Conservation (phyloP, 2,113 vertebrate genomes). For the Toxotes chatareus region DNA sequence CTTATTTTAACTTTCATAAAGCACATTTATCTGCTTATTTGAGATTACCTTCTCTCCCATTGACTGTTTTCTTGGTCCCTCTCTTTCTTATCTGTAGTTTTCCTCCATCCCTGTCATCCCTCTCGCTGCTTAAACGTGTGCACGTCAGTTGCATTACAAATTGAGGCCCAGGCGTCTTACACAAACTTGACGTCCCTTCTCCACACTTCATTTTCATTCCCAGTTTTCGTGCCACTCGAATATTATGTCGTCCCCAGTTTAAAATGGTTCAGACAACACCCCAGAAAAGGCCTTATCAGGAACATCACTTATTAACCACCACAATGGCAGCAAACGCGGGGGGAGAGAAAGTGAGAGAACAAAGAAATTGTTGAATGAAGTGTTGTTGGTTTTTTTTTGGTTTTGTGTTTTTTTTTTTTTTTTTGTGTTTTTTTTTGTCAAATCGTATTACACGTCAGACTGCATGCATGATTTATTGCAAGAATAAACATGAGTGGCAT, state of each 20-base stretch:
- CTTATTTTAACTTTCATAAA: background rate
- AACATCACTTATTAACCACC: background rate
- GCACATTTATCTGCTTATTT: background rate
- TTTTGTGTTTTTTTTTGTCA: background rate
- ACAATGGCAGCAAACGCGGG: background rate
- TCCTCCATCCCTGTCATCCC: background rate
- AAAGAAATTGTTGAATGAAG: background rate
- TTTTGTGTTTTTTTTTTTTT: background rate
- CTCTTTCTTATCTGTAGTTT: background rate
- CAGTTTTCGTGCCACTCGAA: background rate
- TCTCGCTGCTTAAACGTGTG: slow-evolving; percentile 11
- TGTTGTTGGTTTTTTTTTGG: background rate
- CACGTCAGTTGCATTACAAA: slow-evolving; percentile 31
- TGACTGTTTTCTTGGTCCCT: background rate
- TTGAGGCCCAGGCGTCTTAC: background rate
- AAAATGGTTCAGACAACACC: background rate
- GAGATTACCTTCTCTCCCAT: background rate
- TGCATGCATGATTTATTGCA: background rate
- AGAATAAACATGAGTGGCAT: background rate
- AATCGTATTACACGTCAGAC: background rate
- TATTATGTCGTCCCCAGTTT: background rate
- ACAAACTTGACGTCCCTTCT: slow-evolving; percentile 21
- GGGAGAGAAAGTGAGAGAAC: background rate
- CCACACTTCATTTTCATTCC: slow-evolving; percentile 20
- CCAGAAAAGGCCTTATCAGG: background rate